Conservation (phyloP, 1,140 invertebrate species). For the Coptotermes formosanus region DNA sequence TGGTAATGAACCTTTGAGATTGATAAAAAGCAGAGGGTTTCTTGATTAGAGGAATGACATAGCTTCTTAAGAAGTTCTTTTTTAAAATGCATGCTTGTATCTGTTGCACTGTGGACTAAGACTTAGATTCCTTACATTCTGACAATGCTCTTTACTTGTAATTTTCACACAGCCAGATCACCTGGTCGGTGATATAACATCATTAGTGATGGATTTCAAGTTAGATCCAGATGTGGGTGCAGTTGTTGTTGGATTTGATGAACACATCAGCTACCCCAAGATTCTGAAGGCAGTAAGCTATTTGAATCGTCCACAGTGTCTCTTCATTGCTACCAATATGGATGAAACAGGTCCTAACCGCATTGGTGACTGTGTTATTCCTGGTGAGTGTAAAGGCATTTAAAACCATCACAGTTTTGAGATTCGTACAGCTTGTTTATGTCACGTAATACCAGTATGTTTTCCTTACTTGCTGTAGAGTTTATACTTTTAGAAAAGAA, state of each 20-base stretch:
- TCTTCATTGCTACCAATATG: constrained; percentile 92
- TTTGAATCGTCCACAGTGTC: constrained; percentile 67
- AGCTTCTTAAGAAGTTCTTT: too few relatives aligned
- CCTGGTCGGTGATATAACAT: background rate
- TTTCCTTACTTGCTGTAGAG: too few relatives aligned
- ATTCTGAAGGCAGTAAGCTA: constrained; percentile 88
- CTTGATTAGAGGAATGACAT: too few relatives aligned
- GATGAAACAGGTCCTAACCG: constrained; percentile 64
- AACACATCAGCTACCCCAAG: constrained; percentile 87
- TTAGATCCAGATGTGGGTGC: constrained; percentile 79
- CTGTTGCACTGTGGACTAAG: too few relatives aligned
- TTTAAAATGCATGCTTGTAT: too few relatives aligned
- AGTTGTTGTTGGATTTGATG: constrained; percentile 93
- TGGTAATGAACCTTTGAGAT: too few relatives aligned
- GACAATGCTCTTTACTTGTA: background rate
- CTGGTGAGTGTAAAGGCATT: background rate
- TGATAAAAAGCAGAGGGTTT: too few relatives aligned
- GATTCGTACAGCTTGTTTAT: too few relatives aligned
- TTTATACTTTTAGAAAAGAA: too few relatives aligned
- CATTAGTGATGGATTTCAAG: constrained; percentile 45
- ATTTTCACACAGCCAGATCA: background rate
- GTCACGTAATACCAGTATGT: too few relatives aligned
- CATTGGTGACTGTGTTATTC: constrained; percentile 18
- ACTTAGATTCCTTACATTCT: too few relatives aligned
- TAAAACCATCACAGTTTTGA: background rate